Conservation (phyloP, 2,797 vertebrate genomes). For the Calcarius lapponicus region DNA sequence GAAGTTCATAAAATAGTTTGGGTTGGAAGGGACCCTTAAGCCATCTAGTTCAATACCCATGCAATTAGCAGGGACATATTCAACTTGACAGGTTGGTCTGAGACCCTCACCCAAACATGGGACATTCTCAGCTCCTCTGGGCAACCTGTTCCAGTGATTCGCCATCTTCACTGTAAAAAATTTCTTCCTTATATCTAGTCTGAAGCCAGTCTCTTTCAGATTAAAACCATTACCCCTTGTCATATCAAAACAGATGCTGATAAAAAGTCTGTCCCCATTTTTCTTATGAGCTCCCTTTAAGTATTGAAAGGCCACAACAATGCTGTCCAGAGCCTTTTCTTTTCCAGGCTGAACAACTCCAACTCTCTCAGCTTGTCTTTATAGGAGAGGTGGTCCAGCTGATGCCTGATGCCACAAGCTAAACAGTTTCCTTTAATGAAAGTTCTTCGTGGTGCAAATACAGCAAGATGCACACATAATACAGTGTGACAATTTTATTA, state of each 20-base stretch:
- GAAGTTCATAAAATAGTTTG: background rate
- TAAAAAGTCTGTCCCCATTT: background rate
- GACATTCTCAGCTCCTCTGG: background rate
- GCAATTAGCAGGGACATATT: background rate
- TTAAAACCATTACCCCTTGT: background rate
- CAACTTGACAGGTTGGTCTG: background rate
- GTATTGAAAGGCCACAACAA: too few relatives aligned
- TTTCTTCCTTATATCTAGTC: background rate
- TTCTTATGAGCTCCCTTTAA: background rate
- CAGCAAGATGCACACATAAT: background rate
- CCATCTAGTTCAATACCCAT: background rate
- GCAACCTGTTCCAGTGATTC: background rate
- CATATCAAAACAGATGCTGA: background rate
- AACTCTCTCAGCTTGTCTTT: too few relatives aligned
- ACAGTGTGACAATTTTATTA: background rate
- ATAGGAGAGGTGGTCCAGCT: background rate
- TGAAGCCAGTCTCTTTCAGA: background rate
- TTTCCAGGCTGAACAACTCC: too few relatives aligned
- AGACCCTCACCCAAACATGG: background rate
- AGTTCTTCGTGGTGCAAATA: background rate
- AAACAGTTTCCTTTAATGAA: background rate
- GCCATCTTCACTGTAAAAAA: background rate
- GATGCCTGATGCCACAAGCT: background rate
- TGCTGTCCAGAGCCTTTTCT: too few relatives aligned
- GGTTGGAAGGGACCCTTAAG: background rate